Evolutionary conservation across 2,888 invertebrate species (phyloP).

Genomic region (Phaedon cochleariae): DNA sequence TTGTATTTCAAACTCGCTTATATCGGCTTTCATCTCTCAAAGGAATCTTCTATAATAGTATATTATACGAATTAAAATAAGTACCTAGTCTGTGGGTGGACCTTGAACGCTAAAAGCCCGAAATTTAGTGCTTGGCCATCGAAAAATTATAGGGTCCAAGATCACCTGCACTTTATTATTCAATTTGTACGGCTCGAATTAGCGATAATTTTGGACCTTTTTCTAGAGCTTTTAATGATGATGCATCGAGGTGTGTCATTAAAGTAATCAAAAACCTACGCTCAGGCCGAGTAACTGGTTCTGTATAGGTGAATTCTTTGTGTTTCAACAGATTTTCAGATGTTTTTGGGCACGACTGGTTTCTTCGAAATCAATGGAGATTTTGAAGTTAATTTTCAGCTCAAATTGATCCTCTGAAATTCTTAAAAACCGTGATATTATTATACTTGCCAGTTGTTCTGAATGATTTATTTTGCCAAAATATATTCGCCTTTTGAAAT

Average conservation of each 20-base stretch:
- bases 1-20: not conserved
- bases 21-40: constrained; percentile 12
- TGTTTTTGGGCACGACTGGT: too few relatives aligned
- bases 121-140: constrained; percentile 12
- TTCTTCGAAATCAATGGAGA: too few relatives aligned
- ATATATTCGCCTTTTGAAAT: too few relatives aligned
- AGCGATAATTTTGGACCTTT: constrained; percentile 15
- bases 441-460: too few relatives aligned
- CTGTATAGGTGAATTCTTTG: not conserved
- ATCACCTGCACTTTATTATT: constrained; percentile 17
- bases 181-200: constrained; percentile 16
- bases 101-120: constrained; percentile 18
- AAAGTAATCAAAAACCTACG: constrained; percentile 10
- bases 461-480: too few relatives aligned
- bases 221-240: constrained; percentile 9
- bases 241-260: constrained; percentile 9
- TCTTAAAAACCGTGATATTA: too few relatives aligned
- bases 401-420: too few relatives aligned
- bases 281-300: constrained; percentile 6
- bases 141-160: constrained; percentile 8
- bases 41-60: constrained; percentile 14
- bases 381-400: too few relatives aligned
- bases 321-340: too few relatives aligned
- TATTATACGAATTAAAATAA: constrained; percentile 9
- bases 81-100: constrained; percentile 12